Base-by-base conservation (phyloP, 2,113 vertebrate genomes). In the Ameiurus melas region DNA sequence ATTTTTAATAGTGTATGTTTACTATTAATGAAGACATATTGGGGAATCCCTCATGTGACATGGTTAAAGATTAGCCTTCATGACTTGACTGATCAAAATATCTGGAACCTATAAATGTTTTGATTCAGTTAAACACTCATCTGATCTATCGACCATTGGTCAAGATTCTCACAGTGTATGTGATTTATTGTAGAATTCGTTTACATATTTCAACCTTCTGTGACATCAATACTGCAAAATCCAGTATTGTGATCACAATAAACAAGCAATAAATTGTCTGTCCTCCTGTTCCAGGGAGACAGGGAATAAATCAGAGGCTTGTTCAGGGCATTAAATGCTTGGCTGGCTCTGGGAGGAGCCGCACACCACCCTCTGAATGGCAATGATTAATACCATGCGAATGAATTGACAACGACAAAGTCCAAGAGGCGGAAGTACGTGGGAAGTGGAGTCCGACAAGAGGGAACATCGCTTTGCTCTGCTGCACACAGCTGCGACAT, bases 401-500 rank as follows among this genome's bases (percentile, higher is more conserved):
- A 91, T 84, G 89, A 88, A 84, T 85, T 88, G 88, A 87, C 85
- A 89, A 85, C 68, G 58, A 79, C 64, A 64, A 87, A 87, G 85
- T 90, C 71, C 73, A 90, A 75, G 85, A 87, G 83, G 85, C 66
- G 82, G 77, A 86, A 73, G 84, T 84, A 75, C 85, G 91, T 91
- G 87, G 90, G 87, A 89, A 86, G 90, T 90, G 86, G 84, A 89
- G 83, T 89, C 83, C 87, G 86, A 90, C 89, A 88, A 87, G 66
- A 57, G 88, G 62, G 89, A 90, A 89, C 90, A 84, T 87, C 36
- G 83, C 85, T 86, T 84, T 85, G 89, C 90, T 92, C 90, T 85
- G 88, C 33, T 89, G 85, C 84, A 53, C 90, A 89, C 91, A 92
- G 91, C 91, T 92, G 88, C 47, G 85, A 78, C 91, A 88, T 55